Evolutionary conservation across 2,113 vertebrate species (phyloP).

Genomic region (Macquaria ambigua): DNA sequence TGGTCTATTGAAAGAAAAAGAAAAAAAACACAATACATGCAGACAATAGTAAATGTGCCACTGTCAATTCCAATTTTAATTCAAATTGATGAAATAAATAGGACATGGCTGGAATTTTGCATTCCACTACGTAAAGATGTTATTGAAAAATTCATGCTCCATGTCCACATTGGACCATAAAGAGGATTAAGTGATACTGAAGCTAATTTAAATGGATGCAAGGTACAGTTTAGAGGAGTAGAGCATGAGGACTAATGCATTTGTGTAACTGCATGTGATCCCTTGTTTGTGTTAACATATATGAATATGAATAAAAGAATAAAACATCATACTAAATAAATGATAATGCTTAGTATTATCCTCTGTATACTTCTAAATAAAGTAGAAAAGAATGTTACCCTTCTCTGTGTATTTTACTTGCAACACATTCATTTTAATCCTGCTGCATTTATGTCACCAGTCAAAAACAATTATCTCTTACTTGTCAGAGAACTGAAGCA

Average conservation of each 20-base stretch:
- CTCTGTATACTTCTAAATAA: slow-evolving; percentile 17
- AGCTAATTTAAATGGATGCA: slow-evolving; percentile 36
- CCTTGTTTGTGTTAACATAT: slow-evolving; percentile 23
- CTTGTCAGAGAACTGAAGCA: slow-evolving; percentile 5
- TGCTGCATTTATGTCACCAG: slow-evolving; percentile 1
- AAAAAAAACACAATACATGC: not conserved
- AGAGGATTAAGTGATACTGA: slow-evolving; percentile 23
- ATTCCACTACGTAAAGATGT: slow-evolving; percentile 21
- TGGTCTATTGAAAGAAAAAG: slow-evolving; percentile 19
- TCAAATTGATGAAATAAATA: slow-evolving; percentile 55
- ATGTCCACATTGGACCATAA: slow-evolving; percentile 23
- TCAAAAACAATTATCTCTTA: not conserved
- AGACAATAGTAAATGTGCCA: slow-evolving; percentile 43
- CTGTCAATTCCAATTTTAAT: slow-evolving; percentile 50
- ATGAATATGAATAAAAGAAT: slow-evolving; percentile 56
- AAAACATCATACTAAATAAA: slow-evolving; percentile 51
- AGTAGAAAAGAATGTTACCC: not conserved
- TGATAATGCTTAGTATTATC: slow-evolving; percentile 37
- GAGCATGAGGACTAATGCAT: slow-evolving; percentile 16
- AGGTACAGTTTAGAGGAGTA: not conserved
- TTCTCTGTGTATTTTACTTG: slow-evolving; percentile 4
- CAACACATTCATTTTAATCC: slow-evolving; percentile 13
- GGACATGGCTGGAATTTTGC: slow-evolving; percentile 43
- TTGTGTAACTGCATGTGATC: slow-evolving; percentile 3
- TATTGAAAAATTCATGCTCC: slow-evolving; percentile 49